Conservation (phyloP, 1,140 invertebrate species). For the Trinorchestia longiramus region DNA sequence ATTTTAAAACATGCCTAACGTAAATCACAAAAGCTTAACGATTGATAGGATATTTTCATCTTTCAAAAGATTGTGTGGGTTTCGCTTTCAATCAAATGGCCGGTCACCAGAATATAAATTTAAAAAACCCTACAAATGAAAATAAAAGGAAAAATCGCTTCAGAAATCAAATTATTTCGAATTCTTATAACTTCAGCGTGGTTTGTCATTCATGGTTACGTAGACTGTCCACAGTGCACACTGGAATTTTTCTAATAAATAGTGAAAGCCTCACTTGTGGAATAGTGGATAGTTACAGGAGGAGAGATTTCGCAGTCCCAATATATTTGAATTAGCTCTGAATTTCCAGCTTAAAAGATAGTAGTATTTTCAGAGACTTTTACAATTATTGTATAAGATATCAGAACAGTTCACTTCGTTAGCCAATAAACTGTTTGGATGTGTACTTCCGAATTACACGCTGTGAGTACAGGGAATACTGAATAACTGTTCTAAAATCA, state of each 20-base stretch:
- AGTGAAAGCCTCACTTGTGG: background rate
- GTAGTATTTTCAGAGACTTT: background rate
- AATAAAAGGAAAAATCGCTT: background rate
- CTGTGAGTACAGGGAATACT: too few relatives aligned
- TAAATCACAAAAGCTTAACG: background rate
- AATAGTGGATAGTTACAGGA: background rate
- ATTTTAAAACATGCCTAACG: background rate
- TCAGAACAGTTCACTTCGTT: background rate
- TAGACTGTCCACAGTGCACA: background rate
- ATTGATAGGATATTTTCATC: background rate
- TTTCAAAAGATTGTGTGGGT: background rate
- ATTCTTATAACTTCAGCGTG: background rate
- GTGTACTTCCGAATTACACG: too few relatives aligned
- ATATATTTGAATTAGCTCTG: background rate
- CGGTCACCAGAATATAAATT: background rate
- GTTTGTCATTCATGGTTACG: background rate
- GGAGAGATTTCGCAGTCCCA: background rate
- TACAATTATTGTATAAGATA: background rate
- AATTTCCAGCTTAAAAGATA: background rate
- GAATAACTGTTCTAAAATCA: too few relatives aligned
- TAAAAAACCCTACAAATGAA: background rate
- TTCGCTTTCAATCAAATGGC: background rate
- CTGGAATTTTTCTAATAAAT: background rate
- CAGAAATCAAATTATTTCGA: background rate
- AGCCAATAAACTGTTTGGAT: background rate